Base-by-base conservation (phyloP, 2,113 vertebrate species). In the Turdus rufiventris region DNA sequence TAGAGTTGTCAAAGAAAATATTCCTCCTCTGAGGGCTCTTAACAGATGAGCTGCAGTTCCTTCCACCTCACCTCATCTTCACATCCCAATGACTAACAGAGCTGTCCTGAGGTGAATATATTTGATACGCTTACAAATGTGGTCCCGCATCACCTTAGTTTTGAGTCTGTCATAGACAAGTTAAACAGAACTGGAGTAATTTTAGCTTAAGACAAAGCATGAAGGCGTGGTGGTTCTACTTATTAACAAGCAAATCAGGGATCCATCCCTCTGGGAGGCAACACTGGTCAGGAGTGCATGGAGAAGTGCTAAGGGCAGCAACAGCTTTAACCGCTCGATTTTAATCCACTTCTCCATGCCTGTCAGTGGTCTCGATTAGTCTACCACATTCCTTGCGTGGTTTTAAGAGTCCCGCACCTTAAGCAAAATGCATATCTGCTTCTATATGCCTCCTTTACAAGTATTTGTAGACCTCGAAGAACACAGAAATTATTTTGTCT, bases 241-340 rank as follows among this genome's bases (percentile, higher is more conserved):
- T 76, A 70, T 28, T 76, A 40, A 61, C 42, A 67, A 58, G 7
- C 1, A 62, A 63, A 56, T 78, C 36, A 51, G 34, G 38, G 7
- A 47, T 26, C 10, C 24, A 24, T 40, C 21, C 33, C 26, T 67
- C 47, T 6, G 2, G 62, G n/a, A 81, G 20, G 33, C 9, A 66
- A 12, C 16, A 6, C 6, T 58, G 51, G 21, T 57, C 43, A 85
- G 53, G 45, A 79, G 67, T 62, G 33, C 67, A 79, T 12, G 21
- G 62, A 71, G 36, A 47, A 62, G 25, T 18, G 18, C 48, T 63
- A 60, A 82, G 57, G 57, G 36, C 45, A 88, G 15, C 6, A 67
- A 26, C 14, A 40, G 71, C 54, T 74, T 72, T 28, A 75, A 48
- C 21, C 0, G 0, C 54, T 94, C 1, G 0, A 54, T 93, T 85